Base-by-base conservation (phyloP, 1,140 invertebrate species). In the Pseudachorutes palmiensis region DNA sequence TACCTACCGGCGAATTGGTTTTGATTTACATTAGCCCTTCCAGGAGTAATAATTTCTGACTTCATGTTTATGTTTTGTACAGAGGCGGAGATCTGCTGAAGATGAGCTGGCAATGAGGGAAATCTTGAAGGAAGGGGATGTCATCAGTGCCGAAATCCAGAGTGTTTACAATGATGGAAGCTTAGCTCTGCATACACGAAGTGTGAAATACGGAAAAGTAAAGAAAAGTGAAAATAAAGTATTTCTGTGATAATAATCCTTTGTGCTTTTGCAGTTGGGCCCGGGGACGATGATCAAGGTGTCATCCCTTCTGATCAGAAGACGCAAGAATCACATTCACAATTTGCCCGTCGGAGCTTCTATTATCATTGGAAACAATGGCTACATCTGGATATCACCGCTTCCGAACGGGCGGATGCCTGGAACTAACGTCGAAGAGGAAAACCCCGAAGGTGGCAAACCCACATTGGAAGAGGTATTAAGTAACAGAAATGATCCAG, bases 181-280 rank as follows among this genome's bases (percentile, higher is more conserved):
- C 2, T 77, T 99, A 1, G 94, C 92, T 0, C 81, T 99, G 24
- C 94, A 99, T 76, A 97, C 96, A 0, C 84, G 97, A 78, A 97
- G 91, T 80, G 84, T 97, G 49, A 97, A 96, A 76, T 99, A 98
- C 84, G 97, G 97, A 57, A 99, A n/a, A n/a, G n/a, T n/a, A n/a
- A n/a, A n/a, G n/a, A n/a, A n/a, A n/a, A n/a, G n/a, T n/a, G n/a
- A n/a, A n/a, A n/a, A n/a, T n/a, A n/a, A n/a, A n/a, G n/a, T n/a
- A n/a, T n/a, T n/a, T n/a, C n/a, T n/a, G n/a, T n/a, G n/a, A n/a
- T n/a, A n/a, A n/a, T n/a, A n/a, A n/a, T n/a, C n/a, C n/a, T n/a
- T n/a, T n/a, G n/a, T n/a, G n/a, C n/a, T n/a, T n/a, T n/a, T n/a
- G n/a, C n/a, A 96, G 82, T 78, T 91, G 3, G 84, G 86, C 0